Evolutionary conservation across 37 sponge, comb jelly and placozoan genomes (phyloP), one percentile per base, ranked within the genome.

Genomic region (Oopsacas minuta): DNA sequence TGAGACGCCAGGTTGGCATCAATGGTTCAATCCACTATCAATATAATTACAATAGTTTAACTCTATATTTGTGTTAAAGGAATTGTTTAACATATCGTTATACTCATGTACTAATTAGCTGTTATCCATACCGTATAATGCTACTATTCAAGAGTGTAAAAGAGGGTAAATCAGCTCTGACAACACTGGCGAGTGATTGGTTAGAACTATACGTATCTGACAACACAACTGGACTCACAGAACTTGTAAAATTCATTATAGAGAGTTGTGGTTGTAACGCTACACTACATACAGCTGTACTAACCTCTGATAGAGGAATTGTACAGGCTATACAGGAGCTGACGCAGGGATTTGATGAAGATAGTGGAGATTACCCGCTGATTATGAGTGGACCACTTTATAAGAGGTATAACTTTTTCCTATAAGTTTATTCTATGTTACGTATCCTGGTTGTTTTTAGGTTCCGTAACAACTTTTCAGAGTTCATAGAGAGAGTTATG

Each of bases 241-340:
- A 96, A 42, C 84, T 96, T 51, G 82, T 96, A 25, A 94, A 93
- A 84, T 92, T 89, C 83, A 85, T 96, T 52, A 89, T 96, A 36
- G 52, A 83, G 51, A 88, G 91, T 87, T 93, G 94, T 83, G 96
- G 96, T 32, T 96, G 96, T 52, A 88, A 88, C 35, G 94, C 88
- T 38, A 36, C 1, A 20, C 37, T 34, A 0, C 15, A 5, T 0
- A 81, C 8, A 5, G 36, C 52, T 61, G 69, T 85, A 28, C 39
- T 83, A 30, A 61, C 61, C 30, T 83, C 85, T 36, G 86, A 89
- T 3, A 37, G 85, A 3, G 37, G 84, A 12, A 75, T 82, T 12
- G 81, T 83, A 35, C 85, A 87, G 17, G 37, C 84, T 17, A 30
- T 23, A 82, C 86, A 86, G 51, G 36, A 38, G 42, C 42, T 81